Base-by-base conservation (phyloP, 2,888 invertebrate species). In the Cartodere bifasciata region DNA sequence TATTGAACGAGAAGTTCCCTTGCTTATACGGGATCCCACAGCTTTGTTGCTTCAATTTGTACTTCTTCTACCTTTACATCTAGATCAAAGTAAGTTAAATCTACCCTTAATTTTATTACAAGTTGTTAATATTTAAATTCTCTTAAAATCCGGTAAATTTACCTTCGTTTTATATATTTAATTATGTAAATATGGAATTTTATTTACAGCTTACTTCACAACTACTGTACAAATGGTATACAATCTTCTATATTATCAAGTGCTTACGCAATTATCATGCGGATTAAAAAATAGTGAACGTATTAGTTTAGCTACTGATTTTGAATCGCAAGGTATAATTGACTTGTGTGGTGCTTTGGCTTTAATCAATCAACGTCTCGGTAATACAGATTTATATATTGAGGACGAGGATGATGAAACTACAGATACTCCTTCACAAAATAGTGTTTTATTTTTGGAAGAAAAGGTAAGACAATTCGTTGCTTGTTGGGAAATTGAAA, bases 181-280 rank as follows among this genome's bases (percentile, higher is more conserved):
- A 13, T 7, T 15, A 13, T 26, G 14, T 6, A 12, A 15, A 23
- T 29, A 11, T 15, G 9, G 22, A 27, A 14, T 28, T 37, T 39
- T 36, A 40, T 33, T 64, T 65, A 2, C 68, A 90, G 91, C 80
- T 29, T 88, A 88, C 56, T 91, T 85, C 63, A 82, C 82, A 2
- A 80, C 82, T 53, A 75, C 91, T 48, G 84, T 91, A 2, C 81
- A 83, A 56, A 77, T 83, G 41, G 69, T 91, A 41, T 94, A 86
- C 67, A 86, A 91, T 57, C 69, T 92, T 39, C 67, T 82, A 37
- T 90, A 86, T 64, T 81, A 91, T 58, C 91, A 92, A 69, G 78
- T 87, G 27, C 72, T 90, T 40, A 72, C 81, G 31, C 84, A 85
- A 60, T 65, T 88, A 39, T 74, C 78, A 32, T 78, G 79, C 39